Evolutionary conservation across 2,113 vertebrate species (phyloP).

Genomic region (Labeo catla): DNA sequence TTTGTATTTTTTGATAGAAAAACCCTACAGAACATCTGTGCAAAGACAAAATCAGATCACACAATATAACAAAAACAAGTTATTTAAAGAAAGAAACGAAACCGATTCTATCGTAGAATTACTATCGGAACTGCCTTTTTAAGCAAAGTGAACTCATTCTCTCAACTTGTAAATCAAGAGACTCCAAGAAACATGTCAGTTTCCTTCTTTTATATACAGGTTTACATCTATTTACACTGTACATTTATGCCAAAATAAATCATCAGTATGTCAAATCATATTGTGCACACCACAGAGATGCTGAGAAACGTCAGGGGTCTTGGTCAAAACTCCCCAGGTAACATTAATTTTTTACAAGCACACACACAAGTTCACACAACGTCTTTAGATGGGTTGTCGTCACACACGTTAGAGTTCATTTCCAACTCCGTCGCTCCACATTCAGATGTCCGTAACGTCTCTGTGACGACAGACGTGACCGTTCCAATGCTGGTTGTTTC

Average conservation of each 20-base stretch:
- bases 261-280: slow-evolving; percentile 69
- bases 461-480: not conserved
- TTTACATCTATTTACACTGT: slow-evolving; percentile 81
- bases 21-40: slow-evolving; percentile 22
- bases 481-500: slow-evolving; percentile 41
- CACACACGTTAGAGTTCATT: not conserved
- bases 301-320: slow-evolving; percentile 61
- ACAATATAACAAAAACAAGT: slow-evolving; percentile 21
- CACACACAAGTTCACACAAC: slow-evolving; percentile 68
- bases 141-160: not conserved
- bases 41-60: not conserved
- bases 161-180: slow-evolving; percentile 44
- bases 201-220: slow-evolving; percentile 78
- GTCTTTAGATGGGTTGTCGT: slow-evolving; percentile 56
- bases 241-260: slow-evolving; percentile 78
- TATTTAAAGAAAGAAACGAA: not conserved
- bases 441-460: not conserved
- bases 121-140: not conserved
- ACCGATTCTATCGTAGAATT: not conserved
- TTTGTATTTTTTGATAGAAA: not conserved
- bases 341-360: slow-evolving; percentile 60
- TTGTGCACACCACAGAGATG: slow-evolving; percentile 72
- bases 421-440: not conserved
- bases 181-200: slow-evolving; percentile 62
- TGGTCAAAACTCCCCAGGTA: slow-evolving; percentile 67